Conservation (phyloP, 2,113 vertebrate species). For the Galbula dea region DNA sequence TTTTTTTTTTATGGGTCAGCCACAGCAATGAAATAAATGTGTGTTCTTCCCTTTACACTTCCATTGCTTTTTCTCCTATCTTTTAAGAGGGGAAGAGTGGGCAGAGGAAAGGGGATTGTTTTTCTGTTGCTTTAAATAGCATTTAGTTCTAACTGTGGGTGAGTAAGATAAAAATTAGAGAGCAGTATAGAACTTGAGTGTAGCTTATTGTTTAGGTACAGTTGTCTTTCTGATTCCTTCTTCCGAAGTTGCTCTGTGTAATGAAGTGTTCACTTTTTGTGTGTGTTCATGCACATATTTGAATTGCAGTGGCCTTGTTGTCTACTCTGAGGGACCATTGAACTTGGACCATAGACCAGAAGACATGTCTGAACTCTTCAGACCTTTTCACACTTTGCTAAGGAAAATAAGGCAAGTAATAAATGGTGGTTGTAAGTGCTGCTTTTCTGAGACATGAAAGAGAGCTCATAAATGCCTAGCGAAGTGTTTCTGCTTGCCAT, state of each 20-base stretch:
- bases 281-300: constrained; percentile 26
- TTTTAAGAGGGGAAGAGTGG: neutral
- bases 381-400: constrained; percentile 92
- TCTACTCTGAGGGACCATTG: constrained; percentile 93
- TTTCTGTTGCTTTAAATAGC: neutral
- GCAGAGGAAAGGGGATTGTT: neutral
- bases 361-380: constrained; percentile 97
- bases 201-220: neutral
- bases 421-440: neutral
- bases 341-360: constrained; percentile 92
- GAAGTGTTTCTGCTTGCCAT: neutral
- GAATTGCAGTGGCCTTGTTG: constrained; percentile 88
- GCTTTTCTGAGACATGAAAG: neutral
- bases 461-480: neutral
- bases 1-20: neutral
- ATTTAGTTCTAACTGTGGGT: neutral
- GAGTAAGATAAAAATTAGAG: neutral
- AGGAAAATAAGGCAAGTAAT: constrained; percentile 91
- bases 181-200: neutral
- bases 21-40: neutral
- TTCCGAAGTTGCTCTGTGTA: neutral
- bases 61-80: neutral
- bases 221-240: neutral
- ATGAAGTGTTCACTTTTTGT: neutral
- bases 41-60: neutral